Conservation (phyloP, 2,113 vertebrate genomes). For the Rostratula benghalensis region DNA sequence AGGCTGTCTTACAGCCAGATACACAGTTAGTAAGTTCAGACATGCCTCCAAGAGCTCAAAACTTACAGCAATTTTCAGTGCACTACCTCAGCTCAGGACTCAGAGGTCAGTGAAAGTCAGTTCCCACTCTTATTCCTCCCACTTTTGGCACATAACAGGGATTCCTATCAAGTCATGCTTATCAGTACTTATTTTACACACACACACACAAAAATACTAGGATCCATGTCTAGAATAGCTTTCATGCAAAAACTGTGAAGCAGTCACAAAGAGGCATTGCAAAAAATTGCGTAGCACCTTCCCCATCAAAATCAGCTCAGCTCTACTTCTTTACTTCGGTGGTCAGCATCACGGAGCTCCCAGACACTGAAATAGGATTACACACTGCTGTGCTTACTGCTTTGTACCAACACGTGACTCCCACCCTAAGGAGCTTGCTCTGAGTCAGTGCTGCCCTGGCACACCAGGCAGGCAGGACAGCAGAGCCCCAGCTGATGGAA, state of each 20-base stretch:
- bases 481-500: not conserved
- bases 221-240: not conserved
- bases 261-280: not conserved
- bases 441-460: not conserved
- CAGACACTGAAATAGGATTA: constrained; percentile 42
- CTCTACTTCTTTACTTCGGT: not conserved
- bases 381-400: not conserved
- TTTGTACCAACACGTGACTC: not conserved
- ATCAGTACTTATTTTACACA: not conserved
- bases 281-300: constrained; percentile 5
- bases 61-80: not conserved
- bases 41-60: not conserved
- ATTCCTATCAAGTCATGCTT: constrained; percentile 12
- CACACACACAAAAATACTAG: not conserved
- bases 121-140: not conserved
- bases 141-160: not conserved
- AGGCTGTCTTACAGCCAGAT: not conserved
- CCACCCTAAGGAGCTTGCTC: constrained; percentile 20
- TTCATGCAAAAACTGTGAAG: not conserved
- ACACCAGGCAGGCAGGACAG: not conserved
- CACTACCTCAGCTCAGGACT: not conserved
- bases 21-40: not conserved
- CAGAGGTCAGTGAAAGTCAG: constrained; percentile 7
- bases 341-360: not conserved
- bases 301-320: not conserved